Evolutionary conservation across 2,888 invertebrate species (phyloP).

Genomic region (Ophion slaviceki): DNA sequence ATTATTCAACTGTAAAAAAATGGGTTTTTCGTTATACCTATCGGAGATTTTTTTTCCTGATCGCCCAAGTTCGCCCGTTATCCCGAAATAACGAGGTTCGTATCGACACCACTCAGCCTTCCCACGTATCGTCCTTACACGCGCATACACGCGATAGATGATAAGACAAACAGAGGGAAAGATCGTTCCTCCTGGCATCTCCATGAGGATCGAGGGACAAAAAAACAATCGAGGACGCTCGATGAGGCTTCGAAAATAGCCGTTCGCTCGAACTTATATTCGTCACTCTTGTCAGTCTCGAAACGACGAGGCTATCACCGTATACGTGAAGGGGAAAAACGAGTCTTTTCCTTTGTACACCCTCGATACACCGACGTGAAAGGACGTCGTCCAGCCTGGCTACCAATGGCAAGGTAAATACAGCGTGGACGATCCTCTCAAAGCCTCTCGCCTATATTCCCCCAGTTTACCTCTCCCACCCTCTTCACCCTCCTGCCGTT

Average conservation of each 20-base stretch:
- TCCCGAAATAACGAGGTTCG: constrained; percentile 37
- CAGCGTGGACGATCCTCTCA: constrained; percentile 59
- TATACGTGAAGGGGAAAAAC: constrained; percentile 28
- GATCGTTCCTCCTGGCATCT: constrained; percentile 25
- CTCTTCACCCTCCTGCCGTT: not conserved
- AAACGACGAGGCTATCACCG: constrained; percentile 16
- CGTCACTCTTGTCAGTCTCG: constrained; percentile 1
- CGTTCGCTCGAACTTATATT: constrained; percentile 15
- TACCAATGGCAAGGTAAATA: constrained; percentile 60
- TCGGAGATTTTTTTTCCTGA: not conserved
- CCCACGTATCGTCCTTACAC: not conserved
- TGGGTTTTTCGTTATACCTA: not conserved
- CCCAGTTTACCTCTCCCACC: not conserved
- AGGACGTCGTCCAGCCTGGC: constrained; percentile 26
- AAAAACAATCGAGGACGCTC: constrained; percentile 10
- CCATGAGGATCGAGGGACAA: constrained; percentile 38
- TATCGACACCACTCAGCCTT: constrained; percentile 17
- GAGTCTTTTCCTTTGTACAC: constrained; percentile 44
- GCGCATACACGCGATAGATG: not conserved
- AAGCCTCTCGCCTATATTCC: constrained; percentile 39
- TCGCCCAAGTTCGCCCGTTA: not conserved
- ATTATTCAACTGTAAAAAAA: too few species aligned
- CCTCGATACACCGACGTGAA: constrained; percentile 29
- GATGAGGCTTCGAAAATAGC: constrained; percentile 44
- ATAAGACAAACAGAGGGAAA: constrained; percentile 52